Evolutionary conservation across 2,797 vertebrate genomes (phyloP).

Genomic region (Melanotaenia nigrans): DNA sequence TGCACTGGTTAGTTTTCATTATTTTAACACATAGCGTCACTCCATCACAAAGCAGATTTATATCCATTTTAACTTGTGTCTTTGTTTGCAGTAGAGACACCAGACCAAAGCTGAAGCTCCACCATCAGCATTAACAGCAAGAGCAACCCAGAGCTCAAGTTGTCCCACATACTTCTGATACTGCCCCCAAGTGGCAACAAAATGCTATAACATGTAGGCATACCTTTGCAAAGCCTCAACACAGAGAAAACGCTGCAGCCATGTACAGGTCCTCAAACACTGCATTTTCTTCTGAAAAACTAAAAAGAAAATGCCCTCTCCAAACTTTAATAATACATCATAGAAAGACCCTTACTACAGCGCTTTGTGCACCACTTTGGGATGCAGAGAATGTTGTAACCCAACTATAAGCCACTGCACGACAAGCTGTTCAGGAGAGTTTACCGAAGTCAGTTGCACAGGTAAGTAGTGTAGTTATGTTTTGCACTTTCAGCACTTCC

Average conservation of each 20-base stretch:
- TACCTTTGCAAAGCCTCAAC: background rate
- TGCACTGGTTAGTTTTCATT: no score
- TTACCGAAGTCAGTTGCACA: slow-evolving; percentile 21
- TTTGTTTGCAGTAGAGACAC: no score
- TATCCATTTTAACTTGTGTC: no score
- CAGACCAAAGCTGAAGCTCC: no score
- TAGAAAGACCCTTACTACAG: background rate
- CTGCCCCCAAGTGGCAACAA: no score
- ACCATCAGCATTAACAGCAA: no score
- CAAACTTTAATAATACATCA: slow-evolving; percentile 6
- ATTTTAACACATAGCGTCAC: no score
- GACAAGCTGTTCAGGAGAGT: slow-evolving; percentile 13
- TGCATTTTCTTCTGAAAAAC: background rate
- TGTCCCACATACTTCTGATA: no score
- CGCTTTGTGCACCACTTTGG: background rate
- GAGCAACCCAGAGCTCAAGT: no score
- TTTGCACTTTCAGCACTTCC: slow-evolving; percentile 26
- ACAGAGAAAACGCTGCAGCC: background rate
- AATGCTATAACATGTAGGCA: no score
- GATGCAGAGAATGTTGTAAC: background rate
- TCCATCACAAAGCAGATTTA: no score
- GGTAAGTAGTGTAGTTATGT: slow-evolving; percentile 19
- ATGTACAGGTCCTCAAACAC: background rate
- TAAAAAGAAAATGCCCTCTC: background rate
- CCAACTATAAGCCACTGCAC: background rate